Evolutionary conservation across 37 sponge, comb jelly and placozoan genomes (phyloP), one percentile per base, ranked within the genome.

Genomic region (Cliona cf. orientalis): DNA sequence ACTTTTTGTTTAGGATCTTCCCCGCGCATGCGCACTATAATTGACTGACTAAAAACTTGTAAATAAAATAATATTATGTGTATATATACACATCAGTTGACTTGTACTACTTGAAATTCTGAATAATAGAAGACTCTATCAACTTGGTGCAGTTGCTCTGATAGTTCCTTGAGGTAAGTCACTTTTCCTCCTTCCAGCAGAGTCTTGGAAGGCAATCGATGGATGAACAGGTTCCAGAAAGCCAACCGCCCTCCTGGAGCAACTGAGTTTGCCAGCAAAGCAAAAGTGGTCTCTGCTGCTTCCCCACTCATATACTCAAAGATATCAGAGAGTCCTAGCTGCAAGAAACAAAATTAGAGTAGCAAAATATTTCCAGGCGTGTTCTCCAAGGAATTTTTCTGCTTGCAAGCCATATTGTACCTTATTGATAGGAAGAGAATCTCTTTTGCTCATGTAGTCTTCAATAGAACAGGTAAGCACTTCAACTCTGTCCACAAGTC

Each of bases 281-380:
- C 9, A 28, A 84, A 84, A 49, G 71, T 17, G 9, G 28, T 60
- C 1, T 84, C 72, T 22, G 65, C 26, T 35, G 35, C 74, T 29
- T 84, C 85, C 3, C 28, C 74, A 79, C 85, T 79, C 80, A 77
- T 78, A 53, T 89, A 89, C 60, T 89, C 90, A 79, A 89, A 89
- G 32, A 89, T 33, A 39, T 89, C 90, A 64, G 80, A 79, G 61
- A 89, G 64, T 26, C 78, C 78, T 7, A 61, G 63, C 90, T 89
- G 66, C 63, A 61, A 28, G 5, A n/a, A 12, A 22, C 6, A n/a
- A 22, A n/a, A 22, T 25, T 61, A 61, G 26, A 6, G 26, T 26
- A 6, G 63, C 63, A 61, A n/a, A 6, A n/a, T 25, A 5, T 22
- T 49, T 14, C 53, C 53, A 6, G 63, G 5, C 23, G 63, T 46